Conservation (phyloP, 2,797 vertebrate species). For the Pangasius djambal region DNA sequence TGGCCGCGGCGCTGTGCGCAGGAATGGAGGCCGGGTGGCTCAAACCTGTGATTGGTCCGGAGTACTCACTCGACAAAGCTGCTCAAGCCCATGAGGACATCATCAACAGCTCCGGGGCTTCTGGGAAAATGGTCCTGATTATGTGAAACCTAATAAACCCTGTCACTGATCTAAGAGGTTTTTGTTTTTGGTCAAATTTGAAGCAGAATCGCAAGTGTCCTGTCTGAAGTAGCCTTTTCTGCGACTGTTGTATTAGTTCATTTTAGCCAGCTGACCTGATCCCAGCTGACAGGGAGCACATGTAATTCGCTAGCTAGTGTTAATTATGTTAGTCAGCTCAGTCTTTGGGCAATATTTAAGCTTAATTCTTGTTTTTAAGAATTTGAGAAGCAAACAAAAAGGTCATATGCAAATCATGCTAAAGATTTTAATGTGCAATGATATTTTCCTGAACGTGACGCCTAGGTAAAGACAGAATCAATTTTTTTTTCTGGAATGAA, state of each 20-base stretch:
- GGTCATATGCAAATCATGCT: neutral
- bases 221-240: neutral
- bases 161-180: neutral
- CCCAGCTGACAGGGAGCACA: no score
- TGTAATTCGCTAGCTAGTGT: neutral
- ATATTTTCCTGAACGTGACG: neutral
- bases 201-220: neutral
- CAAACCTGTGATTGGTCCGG: constrained; percentile 76
- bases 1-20: constrained; percentile 72
- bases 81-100: constrained; percentile 85
- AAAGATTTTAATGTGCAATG: neutral
- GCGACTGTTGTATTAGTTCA: neutral
- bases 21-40: constrained; percentile 90
- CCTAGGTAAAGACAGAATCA: no score
- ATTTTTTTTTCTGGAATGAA: neutral
- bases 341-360: neutral
- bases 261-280: neutral
- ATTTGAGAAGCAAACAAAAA: neutral
- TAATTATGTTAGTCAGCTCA: neutral
- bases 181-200: neutral
- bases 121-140: constrained; percentile 87
- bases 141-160: constrained; percentile 60
- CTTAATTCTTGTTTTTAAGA: neutral
- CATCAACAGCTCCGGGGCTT: constrained; percentile 79
- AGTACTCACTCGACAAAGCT: constrained; percentile 79